Evolutionary conservation across 2,888 invertebrate genomes (phyloP).

Genomic region (Macrosoma leucophasiata): DNA sequence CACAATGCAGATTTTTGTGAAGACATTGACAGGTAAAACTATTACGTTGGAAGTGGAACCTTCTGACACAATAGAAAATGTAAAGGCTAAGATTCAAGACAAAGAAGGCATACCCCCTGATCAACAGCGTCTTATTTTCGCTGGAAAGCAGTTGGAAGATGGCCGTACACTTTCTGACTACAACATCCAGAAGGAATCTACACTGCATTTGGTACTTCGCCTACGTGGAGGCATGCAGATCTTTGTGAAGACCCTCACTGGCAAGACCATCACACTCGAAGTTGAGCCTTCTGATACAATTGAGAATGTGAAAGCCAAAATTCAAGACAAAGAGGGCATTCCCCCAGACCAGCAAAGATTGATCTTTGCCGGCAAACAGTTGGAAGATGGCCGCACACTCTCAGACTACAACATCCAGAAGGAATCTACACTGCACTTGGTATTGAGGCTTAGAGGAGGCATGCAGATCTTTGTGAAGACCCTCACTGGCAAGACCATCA

Average conservation of each 20-base stretch:
- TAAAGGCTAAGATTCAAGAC: slow-evolving; percentile 22
- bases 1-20: slow-evolving; percentile 43
- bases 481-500: slow-evolving; percentile 74
- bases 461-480: slow-evolving; percentile 35
- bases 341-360: slow-evolving; percentile 38
- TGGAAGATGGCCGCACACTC: slow-evolving; percentile 41
- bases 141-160: slow-evolving; percentile 78
- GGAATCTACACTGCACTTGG: slow-evolving; percentile 39
- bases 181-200: slow-evolving; percentile 27
- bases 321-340: slow-evolving; percentile 32
- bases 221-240: slow-evolving; percentile 38
- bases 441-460: slow-evolving; percentile 26
- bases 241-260: slow-evolving; percentile 32
- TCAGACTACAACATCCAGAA: slow-evolving; percentile 47
- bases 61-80: slow-evolving; percentile 27
- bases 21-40: slow-evolving; percentile 37
- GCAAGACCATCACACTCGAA: slow-evolving; percentile 36
- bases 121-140: slow-evolving; percentile 81
- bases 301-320: slow-evolving; percentile 26
- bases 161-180: slow-evolving; percentile 20
- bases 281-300: slow-evolving; percentile 35
- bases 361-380: slow-evolving; percentile 37
- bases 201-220: slow-evolving; percentile 25
- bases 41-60: slow-evolving; percentile 36
- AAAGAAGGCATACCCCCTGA: slow-evolving; percentile 36